Evolutionary conservation across 1,140 invertebrate species (phyloP), one percentile per base, ranked within the genome.

Genomic region (Penaeus vannamei): DNA sequence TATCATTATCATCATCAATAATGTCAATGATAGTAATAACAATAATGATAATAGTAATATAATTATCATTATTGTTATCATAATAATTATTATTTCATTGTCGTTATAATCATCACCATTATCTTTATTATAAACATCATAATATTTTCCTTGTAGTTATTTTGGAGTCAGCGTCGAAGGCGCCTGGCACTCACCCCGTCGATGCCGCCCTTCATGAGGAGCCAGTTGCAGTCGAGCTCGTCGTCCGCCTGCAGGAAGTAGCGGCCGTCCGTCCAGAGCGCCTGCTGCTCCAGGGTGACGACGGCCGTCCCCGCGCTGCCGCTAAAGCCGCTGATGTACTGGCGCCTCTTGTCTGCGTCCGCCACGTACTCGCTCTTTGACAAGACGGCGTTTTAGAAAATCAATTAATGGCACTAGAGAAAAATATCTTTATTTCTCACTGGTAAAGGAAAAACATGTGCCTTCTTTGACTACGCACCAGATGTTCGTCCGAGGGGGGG

Each of bases 221-320:
- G 95, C 96, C 96, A 97, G 60, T 94, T 94, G 19, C 92, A 91
- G 92, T 96, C 95, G 0, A 96, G 92, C 91, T 97, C 94, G 69
- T 94, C 92, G 79, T 94, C 92, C 2, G 97, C 97, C 94, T 99
- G 98, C 26, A 97, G 94, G 93, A 96, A 98, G 93, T 99, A 99
- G 46, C 99, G 93, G 0, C 98, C 98, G 94, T 99, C 98, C 1
- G 98, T 99, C 98, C 98, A 99, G 7, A 99, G 92, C 10, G 91
- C 90, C 22, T 86, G 87, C n/a, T 29, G 99, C 69, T 93, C 92
- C 0, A 97, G 97, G 23, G 89, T 89, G 7, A 99, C 94, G 1
- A 98, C 94, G 0, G 96, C 97, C 8, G 95, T 95, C 0, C 96
- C 97, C 66, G 95, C 95, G n/a, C 95, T 96, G 1, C 98, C 98